A percentile compares a stretch with the other conserved stretches of the same genome.
phyloP scores from a whole-genome alignment of 2,797 vertebrate species.

The Hyperoplus immaculatus region DNA sequence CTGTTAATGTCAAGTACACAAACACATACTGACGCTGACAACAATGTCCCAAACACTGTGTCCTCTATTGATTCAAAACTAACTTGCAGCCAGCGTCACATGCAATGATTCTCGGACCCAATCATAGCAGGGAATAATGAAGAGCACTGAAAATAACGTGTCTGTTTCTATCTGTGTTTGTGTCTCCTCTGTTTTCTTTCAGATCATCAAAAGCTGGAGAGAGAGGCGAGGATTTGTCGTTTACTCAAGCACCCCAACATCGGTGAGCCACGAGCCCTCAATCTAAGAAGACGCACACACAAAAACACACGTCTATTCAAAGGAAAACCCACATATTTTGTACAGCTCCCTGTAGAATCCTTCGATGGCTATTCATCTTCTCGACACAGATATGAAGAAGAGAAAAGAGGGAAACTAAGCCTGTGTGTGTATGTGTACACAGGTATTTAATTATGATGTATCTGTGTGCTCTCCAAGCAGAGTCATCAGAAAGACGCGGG shows the following conservation, averaged over 20 bases:
- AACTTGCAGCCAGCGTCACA: constrained; percentile 49
- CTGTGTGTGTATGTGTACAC: constrained; percentile 24
- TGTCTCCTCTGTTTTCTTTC: constrained; percentile 51
- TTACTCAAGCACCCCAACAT: constrained; percentile 97
- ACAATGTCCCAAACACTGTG: constrained; percentile 27
- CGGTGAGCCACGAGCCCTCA: constrained; percentile 84
- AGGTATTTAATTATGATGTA: constrained; percentile 73
- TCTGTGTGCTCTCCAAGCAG: constrained; percentile 58
- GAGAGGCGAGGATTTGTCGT: constrained; percentile 96
- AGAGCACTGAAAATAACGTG: constrained; percentile 57
- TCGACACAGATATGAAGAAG: constrained; percentile 52
- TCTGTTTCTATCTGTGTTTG: constrained; percentile 51
- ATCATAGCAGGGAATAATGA: constrained; percentile 37
- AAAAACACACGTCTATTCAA: constrained; percentile 7
- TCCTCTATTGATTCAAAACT: constrained; percentile 51
- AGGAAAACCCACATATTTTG: constrained; percentile 27
- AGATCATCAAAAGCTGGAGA: constrained; percentile 99
- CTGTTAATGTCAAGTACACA: constrained; percentile 29
- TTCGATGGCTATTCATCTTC: constrained; percentile 70
- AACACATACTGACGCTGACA: constrained; percentile 43
- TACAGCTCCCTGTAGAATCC: constrained; percentile 60
- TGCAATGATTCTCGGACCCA: constrained; percentile 54
- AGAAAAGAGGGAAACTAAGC: constrained; percentile 1
- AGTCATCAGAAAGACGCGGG: constrained; percentile 64
- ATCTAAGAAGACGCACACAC: constrained; percentile 36